Base-by-base conservation (phyloP, 2,888 invertebrate genomes). In the Candidula unifasciata region DNA sequence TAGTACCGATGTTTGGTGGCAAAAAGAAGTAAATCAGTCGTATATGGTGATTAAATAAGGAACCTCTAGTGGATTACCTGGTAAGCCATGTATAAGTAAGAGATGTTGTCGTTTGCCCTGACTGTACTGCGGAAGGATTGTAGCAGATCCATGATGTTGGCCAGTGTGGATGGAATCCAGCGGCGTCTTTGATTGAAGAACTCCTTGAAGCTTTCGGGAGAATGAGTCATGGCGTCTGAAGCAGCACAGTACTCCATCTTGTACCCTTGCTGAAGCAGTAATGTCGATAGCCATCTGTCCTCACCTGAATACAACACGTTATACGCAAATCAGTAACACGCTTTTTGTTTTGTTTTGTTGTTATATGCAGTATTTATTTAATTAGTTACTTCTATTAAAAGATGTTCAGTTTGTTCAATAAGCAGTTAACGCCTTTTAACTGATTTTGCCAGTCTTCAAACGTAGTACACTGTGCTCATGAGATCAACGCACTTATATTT, bases 161-260 rank as follows among this genome's bases (percentile, higher is more conserved):
- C 99, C 93, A 99, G 97, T 66, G 99, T 99, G 0, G 99, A 99
- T 13, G 99, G 99, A 88, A 98, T 98, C 99, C 99, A 99, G 90
- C 99, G 96, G 93, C 99, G 96, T 87, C 99, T 96, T 94, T 99
- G 99, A 93, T 98, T 99, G 95, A 97, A 99, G 94, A 99, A 99
- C 94, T 99, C 99, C 92, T 97, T 97, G 94, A 99, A 99, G 37
- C 89, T 86, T 85, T 99, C 99, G 0, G 99, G 99, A 71, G 98
- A 98, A 92, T 98, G 98, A 0, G 99, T 99, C 94, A 98, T 97
- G 57, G 99, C 99, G 93, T 99, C 99, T 2, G 98, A 98, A 24
- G 99, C 99, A 92, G 99, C 99, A 89, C 98, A 98, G 93, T 99
- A 99, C 94, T 99, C 99, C 0, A 98, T 98, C 88, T 98, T 96